These are phyloP conservation scores for Rallus crepitans DNA, from an alignment of 2,797 vertebrate species.

Conservation along the genomic window DNA sequence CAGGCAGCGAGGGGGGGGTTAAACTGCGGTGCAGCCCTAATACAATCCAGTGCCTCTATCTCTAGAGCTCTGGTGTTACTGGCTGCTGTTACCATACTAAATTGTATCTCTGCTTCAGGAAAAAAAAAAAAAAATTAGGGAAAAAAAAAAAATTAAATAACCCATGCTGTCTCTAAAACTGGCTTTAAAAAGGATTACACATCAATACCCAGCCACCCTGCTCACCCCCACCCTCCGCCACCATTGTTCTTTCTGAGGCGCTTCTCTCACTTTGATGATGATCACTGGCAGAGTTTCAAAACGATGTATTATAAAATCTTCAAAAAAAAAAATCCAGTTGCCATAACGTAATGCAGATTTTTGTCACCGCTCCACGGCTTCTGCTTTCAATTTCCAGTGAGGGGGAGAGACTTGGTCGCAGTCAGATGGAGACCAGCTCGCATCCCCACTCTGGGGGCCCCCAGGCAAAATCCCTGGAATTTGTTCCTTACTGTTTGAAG, in stretches of 20 bases:
- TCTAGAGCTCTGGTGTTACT: background rate
- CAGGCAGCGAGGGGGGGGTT: background rate
- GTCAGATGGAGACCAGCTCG: slow-evolving; percentile 74
- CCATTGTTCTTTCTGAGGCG: slow-evolving; percentile 70
- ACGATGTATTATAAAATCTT: slow-evolving; percentile 86
- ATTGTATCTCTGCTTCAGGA: slow-evolving; percentile 60
- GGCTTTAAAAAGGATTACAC: slow-evolving; percentile 70
- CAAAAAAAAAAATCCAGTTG: slow-evolving; percentile 78
- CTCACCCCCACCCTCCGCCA: slow-evolving; percentile 53
- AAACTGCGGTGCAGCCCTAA: background rate
- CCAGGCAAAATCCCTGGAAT: slow-evolving; percentile 75
- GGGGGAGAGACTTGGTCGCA: slow-evolving; percentile 73
- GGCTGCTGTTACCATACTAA: slow-evolving; percentile 43
- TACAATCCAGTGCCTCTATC: background rate
- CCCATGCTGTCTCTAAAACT: slow-evolving; percentile 55
- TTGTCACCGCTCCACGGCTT: slow-evolving; percentile 87
- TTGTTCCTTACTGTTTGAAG: slow-evolving; percentile 71
- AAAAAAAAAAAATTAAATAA: background rate
- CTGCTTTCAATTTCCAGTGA: slow-evolving; percentile 89
- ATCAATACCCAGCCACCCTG: slow-evolving; percentile 62
- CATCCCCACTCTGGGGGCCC: slow-evolving; percentile 50
- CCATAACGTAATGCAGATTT: slow-evolving; percentile 93
- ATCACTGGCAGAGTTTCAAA: slow-evolving; percentile 87
- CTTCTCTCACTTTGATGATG: slow-evolving; percentile 86
- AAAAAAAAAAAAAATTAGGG: background rate